phyloP scores from a whole-genome alignment of 2,113 vertebrate species.

The Anser brachyrhynchus region DNA sequence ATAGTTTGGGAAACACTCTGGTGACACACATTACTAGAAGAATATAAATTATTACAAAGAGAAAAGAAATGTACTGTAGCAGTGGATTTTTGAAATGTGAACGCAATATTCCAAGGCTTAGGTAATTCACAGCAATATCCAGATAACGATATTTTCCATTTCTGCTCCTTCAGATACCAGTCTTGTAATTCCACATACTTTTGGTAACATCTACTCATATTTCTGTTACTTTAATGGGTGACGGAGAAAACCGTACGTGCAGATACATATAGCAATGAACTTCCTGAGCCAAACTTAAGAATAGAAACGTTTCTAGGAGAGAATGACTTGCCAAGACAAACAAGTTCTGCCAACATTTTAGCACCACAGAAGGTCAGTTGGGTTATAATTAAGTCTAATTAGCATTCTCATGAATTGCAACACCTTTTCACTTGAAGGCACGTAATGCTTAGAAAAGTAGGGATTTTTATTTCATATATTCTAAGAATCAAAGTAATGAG shows the following conservation, averaged over 20 bases:
- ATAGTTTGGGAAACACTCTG: neutral
- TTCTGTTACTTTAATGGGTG: neutral
- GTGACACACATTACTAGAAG: neutral
- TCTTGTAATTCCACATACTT: neutral
- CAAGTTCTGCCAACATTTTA: constrained; percentile 45
- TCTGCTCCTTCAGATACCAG: neutral
- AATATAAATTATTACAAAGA: neutral
- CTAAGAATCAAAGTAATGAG: neutral
- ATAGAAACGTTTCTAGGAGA: neutral
- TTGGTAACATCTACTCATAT: neutral
- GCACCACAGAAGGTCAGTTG: constrained; percentile 48
- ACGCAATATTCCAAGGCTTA: neutral
- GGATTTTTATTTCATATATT: neutral
- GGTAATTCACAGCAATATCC: neutral
- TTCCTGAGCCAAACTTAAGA: neutral
- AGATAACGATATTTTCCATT: neutral
- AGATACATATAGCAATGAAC: neutral
- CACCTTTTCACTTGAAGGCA: constrained; percentile 28
- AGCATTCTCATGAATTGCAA: constrained; percentile 24
- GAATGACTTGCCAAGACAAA: constrained; percentile 51
- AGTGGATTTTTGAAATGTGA: neutral
- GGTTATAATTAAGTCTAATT: constrained; percentile 55
- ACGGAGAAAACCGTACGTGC: neutral
- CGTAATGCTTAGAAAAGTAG: neutral
- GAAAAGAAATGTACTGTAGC: neutral